phyloP scores from a whole-genome alignment of 2,888 invertebrate genomes.

The Ochropleura plecta region DNA sequence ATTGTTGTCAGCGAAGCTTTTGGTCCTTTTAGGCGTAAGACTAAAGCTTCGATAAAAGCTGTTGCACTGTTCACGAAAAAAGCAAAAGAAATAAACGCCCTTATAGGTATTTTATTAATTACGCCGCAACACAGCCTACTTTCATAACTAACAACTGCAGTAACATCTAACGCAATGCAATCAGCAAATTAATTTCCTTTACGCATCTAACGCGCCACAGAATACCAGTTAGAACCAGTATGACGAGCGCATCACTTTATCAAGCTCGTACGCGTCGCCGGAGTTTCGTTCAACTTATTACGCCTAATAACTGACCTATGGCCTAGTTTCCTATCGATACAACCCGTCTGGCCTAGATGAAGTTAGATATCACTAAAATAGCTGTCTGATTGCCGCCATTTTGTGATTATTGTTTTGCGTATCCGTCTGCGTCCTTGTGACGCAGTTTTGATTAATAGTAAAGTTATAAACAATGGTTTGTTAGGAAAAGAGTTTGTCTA shows the following conservation, averaged over 20 bases:
- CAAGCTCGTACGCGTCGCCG: slow-evolving; percentile 57
- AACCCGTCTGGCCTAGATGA: slow-evolving; percentile 84
- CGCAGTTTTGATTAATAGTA: slow-evolving; percentile 52
- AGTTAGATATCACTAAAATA: slow-evolving; percentile 71
- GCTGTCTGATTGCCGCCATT: slow-evolving; percentile 62
- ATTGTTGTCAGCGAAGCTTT: not conserved
- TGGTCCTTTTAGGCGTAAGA: not conserved
- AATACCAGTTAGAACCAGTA: slow-evolving; percentile 48
- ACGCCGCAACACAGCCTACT: slow-evolving; percentile 21
- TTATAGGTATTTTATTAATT: not conserved
- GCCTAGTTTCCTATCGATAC: slow-evolving; percentile 77
- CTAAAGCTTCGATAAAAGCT: not conserved
- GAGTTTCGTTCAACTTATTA: slow-evolving; percentile 72
- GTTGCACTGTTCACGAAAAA: not conserved
- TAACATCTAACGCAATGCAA: slow-evolving; percentile 46
- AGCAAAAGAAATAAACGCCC: not conserved
- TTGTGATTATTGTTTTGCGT: slow-evolving; percentile 49
- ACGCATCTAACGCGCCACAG: slow-evolving; percentile 46
- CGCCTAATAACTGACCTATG: slow-evolving; percentile 86
- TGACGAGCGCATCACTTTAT: slow-evolving; percentile 59
- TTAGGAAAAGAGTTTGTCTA: slow-evolving; percentile 18
- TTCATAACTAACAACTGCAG: slow-evolving; percentile 43
- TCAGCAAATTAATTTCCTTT: slow-evolving; percentile 57
- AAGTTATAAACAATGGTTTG: slow-evolving; percentile 50
- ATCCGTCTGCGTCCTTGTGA: slow-evolving; percentile 55